A percentile compares a stretch with the other conserved stretches of the same genome.
These are phyloP conservation scores for Psittacus erithacus DNA, from an alignment of 2,113 vertebrate genomes.

Conservation along the genomic window DNA sequence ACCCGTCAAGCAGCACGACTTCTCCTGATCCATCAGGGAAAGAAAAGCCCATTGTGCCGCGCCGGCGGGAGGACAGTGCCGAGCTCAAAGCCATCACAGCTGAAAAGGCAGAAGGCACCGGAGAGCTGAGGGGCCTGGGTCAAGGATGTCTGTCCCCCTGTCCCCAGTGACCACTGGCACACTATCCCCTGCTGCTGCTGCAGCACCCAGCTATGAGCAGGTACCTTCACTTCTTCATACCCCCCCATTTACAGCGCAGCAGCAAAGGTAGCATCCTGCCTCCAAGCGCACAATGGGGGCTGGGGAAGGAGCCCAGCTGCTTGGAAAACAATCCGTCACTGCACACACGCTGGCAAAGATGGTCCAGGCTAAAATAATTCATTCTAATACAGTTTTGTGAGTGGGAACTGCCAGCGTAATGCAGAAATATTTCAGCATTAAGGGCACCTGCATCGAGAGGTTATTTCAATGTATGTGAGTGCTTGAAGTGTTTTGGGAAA, in stretches of 20 bases:
- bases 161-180: neutral
- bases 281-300: neutral
- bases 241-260: neutral
- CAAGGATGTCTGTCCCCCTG: neutral
- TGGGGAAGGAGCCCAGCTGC: neutral
- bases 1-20: neutral
- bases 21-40: neutral
- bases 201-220: neutral
- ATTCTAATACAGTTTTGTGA: neutral
- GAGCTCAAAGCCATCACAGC: neutral
- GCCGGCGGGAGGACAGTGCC: neutral
- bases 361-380: conserved; percentile 10
- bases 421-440: neutral
- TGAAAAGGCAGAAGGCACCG: neutral
- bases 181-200: neutral
- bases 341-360: neutral
- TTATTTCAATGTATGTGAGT: neutral
- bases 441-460: neutral
- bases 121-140: neutral
- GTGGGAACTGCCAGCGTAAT: neutral
- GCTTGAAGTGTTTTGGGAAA: neutral
- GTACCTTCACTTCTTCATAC: neutral
- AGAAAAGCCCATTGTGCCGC: conserved; percentile 9
- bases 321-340: neutral
- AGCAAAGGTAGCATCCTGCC: neutral